Conservation (phyloP, 2,113 vertebrate species). For the Patagioenas fasciata region DNA sequence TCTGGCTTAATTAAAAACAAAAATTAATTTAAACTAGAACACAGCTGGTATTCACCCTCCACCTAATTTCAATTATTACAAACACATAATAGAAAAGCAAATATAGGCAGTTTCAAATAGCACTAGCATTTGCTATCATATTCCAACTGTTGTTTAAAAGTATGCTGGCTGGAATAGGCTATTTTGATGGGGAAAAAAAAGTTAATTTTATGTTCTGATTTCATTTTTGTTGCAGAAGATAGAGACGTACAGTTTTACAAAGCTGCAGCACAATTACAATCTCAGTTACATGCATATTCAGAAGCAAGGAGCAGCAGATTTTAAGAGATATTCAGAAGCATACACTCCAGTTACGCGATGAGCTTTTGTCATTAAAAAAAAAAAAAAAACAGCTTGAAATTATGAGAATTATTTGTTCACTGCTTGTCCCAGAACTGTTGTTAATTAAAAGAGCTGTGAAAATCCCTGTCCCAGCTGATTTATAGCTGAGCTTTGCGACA, state of each 20-base stretch:
- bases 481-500: neutral
- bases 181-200: neutral
- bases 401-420: neutral
- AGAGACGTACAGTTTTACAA: neutral
- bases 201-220: neutral
- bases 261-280: neutral
- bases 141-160: neutral
- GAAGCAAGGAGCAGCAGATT: neutral
- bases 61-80: slow-evolving; percentile 38
- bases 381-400: neutral
- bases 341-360: neutral
- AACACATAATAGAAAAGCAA: slow-evolving; percentile 10
- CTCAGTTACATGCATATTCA: slow-evolving; percentile 32
- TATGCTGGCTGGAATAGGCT: neutral
- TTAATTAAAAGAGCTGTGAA: neutral
- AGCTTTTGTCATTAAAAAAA: slow-evolving; percentile 13
- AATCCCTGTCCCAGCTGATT: neutral
- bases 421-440: neutral
- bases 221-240: slow-evolving; percentile 2
- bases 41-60: slow-evolving; percentile 1
- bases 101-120: slow-evolving; percentile 3
- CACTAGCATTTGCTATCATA: neutral
- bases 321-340: neutral
- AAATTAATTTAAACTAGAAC: neutral
- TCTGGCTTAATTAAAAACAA: neutral